Conservation (phyloP, 2,888 invertebrate genomes). For the Glyphotaelius pellucidus region DNA sequence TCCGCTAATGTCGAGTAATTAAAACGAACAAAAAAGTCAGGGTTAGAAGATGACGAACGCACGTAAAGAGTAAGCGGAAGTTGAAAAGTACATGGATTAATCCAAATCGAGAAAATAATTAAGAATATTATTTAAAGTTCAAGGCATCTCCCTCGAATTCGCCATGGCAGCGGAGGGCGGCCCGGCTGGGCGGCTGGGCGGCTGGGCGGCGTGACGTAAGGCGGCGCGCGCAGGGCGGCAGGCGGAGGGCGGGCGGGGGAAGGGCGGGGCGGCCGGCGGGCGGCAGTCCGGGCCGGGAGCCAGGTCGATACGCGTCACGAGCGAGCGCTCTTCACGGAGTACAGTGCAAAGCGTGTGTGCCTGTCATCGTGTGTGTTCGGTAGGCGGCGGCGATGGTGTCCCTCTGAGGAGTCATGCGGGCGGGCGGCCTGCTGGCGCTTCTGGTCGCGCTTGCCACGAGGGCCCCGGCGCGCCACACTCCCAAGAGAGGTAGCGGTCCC, state of each 20-base stretch:
- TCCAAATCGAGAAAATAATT: slow-evolving; percentile 36
- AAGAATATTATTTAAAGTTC: slow-evolving; percentile 46
- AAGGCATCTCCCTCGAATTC: slow-evolving; percentile 49
- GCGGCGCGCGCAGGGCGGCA: slow-evolving; percentile 68
- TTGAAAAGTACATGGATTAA: background rate
- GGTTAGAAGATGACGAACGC: background rate
- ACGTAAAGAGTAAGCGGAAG: background rate
- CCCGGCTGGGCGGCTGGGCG: slow-evolving; percentile 70
- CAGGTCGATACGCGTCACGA: slow-evolving; percentile 62
- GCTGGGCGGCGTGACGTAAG: slow-evolving; percentile 67
- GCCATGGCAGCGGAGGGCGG: slow-evolving; percentile 67
- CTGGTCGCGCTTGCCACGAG: slow-evolving; percentile 77
- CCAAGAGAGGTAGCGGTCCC: slow-evolving; percentile 63
- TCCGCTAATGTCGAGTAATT: background rate
- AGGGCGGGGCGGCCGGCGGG: slow-evolving; percentile 57
- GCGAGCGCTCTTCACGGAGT: slow-evolving; percentile 49
- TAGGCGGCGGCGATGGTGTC: slow-evolving; percentile 52
- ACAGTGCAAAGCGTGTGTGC: slow-evolving; percentile 52
- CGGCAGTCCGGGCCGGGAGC: slow-evolving; percentile 62
- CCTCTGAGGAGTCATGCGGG: slow-evolving; percentile 73
- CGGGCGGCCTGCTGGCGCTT: slow-evolving; percentile 78
- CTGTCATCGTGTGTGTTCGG: slow-evolving; percentile 29
- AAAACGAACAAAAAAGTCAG: background rate
- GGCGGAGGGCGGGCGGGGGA: slow-evolving; percentile 18
- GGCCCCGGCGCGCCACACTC: slow-evolving; percentile 70